Conservation (phyloP, 1,140 invertebrate genomes). For the Ceratosolen solmsi region DNA sequence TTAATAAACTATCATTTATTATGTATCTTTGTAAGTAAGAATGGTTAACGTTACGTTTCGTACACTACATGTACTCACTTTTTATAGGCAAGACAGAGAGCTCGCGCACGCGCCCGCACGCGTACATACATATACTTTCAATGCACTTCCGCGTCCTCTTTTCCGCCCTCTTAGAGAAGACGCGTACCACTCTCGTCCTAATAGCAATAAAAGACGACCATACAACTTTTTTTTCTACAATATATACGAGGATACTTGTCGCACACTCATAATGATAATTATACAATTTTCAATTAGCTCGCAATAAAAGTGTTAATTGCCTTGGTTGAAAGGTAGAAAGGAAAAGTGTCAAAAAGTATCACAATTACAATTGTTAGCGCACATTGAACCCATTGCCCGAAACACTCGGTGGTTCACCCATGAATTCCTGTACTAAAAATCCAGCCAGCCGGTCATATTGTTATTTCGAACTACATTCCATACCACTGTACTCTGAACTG, state of each 20-base stretch:
- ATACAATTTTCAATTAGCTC: no score
- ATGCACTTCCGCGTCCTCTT: slow-evolving; percentile 42
- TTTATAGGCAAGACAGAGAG: no score
- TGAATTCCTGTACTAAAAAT: slow-evolving; percentile 11
- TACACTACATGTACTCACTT: background rate
- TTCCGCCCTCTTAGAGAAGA: slow-evolving; percentile 12
- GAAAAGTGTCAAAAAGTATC: no score
- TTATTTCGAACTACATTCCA: background rate
- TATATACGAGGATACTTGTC: no score
- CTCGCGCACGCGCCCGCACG: slow-evolving; percentile 6
- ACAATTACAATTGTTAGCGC: background rate
- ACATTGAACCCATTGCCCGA: background rate
- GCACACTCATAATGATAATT: no score
- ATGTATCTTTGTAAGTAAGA: background rate
- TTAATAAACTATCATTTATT: background rate
- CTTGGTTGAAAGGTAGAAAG: no score
- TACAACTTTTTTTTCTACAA: no score
- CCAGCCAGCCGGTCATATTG: slow-evolving; percentile 35
- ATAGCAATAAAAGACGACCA: no score
- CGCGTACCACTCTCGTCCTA: slow-evolving; percentile 10
- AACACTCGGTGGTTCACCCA: background rate
- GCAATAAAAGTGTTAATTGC: no score
- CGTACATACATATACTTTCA: background rate
- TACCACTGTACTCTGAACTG: no score
- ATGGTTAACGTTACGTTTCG: background rate